phyloP scores from a whole-genome alignment of 1,140 invertebrate genomes.

The Diorhabda sublineata region DNA sequence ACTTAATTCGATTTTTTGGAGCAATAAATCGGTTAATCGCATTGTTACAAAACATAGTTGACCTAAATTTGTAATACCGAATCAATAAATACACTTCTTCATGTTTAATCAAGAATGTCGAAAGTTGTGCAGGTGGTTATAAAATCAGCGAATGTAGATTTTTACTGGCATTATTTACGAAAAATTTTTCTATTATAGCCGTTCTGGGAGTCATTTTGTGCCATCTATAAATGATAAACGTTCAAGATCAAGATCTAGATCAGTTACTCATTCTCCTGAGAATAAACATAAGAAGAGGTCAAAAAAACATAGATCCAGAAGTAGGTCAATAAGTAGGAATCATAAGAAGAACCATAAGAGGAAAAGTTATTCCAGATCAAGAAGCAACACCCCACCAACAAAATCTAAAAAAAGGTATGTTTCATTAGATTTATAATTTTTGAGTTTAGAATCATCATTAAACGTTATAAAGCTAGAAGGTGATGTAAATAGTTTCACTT shows the following conservation, averaged over 20 bases:
- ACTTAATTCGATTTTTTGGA: no score
- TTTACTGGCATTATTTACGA: no score
- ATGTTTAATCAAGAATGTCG: no score
- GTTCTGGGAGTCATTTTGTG: slow-evolving; percentile 48
- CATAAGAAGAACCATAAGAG: slow-evolving; percentile 51
- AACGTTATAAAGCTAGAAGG: background rate
- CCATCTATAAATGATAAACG: slow-evolving; percentile 36
- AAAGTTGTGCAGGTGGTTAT: no score
- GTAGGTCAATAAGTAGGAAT: slow-evolving; percentile 48
- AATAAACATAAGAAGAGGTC: slow-evolving; percentile 45
- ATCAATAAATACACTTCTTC: no score
- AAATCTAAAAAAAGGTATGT: slow-evolving; percentile 37
- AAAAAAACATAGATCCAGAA: slow-evolving; percentile 51
- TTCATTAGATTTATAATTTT: background rate
- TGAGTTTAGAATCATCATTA: background rate
- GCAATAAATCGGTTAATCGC: no score
- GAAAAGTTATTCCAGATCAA: slow-evolving; percentile 53
- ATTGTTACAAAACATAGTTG: no score
- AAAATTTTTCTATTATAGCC: slow-evolving; percentile 27
- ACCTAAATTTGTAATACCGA: no score
- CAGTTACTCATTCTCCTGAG: slow-evolving; percentile 48
- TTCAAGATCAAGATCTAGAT: slow-evolving; percentile 46
- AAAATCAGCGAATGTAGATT: no score
- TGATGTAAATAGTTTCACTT: background rate
- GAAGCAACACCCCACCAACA: slow-evolving; percentile 45